Evolutionary conservation across 92 coral and sea anemone genomes (phyloP).

Genomic region (Chrysogorgia sp.): DNA sequence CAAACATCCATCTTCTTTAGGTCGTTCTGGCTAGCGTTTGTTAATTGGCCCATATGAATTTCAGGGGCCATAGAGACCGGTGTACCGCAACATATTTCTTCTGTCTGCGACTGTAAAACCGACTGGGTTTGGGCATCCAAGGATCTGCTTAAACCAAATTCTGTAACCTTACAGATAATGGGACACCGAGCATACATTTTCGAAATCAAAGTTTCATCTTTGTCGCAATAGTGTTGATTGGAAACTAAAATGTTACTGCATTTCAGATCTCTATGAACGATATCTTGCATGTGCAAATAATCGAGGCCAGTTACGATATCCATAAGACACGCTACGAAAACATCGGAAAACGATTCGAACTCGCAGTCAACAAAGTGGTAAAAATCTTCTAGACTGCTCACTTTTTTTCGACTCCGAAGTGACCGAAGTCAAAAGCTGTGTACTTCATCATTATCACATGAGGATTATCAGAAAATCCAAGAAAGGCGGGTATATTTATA

Average conservation of each 20-base stretch:
- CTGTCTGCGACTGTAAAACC: conserved; percentile 18
- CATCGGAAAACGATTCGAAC: conserved; percentile 48
- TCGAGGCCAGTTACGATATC: conserved; percentile 28
- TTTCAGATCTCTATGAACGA: conserved; percentile 44
- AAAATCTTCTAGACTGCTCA: conserved; percentile 50
- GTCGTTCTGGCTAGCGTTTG: conserved; percentile 37
- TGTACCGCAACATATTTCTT: conserved; percentile 21
- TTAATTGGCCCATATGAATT: conserved; percentile 9
- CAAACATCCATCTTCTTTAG: conserved; percentile 45
- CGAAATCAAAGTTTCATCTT: not conserved
- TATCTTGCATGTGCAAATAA: conserved; percentile 29
- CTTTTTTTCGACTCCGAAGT: conserved; percentile 46
- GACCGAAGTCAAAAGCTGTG: conserved; percentile 42
- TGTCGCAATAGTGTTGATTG: conserved; percentile 39
- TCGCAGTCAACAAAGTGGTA: conserved; percentile 53
- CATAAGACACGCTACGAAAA: conserved; percentile 47
- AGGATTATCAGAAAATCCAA: conserved; percentile 51
- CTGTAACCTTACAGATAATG: conserved; percentile 28
- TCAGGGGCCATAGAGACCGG: conserved; percentile 29
- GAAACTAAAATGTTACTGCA: conserved; percentile 29
- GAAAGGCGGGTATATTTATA: conserved; percentile 31
- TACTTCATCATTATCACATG: conserved; percentile 50
- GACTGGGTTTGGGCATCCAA: conserved; percentile 29
- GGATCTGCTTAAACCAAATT: conserved; percentile 41
- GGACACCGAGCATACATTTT: conserved; percentile 35